phyloP scores from a whole-genome alignment of 1,140 invertebrate species.

The Drosophila repleta region DNA sequence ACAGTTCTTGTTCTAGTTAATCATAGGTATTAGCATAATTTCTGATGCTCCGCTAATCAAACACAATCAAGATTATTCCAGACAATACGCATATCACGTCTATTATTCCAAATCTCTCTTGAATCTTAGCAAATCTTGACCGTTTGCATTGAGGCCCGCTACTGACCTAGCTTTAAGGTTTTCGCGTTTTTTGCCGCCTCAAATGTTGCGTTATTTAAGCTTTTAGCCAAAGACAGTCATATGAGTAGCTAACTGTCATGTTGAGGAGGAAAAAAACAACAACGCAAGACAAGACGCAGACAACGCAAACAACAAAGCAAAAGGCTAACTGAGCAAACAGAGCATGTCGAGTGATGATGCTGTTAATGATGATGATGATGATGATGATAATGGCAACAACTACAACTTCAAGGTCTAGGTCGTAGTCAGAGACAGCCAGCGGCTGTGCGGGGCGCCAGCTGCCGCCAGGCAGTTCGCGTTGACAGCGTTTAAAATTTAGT shows the following conservation, averaged over 20 bases:
- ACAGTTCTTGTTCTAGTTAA: too few species aligned
- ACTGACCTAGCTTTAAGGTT: slow-evolving; percentile 36
- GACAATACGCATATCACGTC: too few species aligned
- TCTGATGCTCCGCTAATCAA: too few species aligned
- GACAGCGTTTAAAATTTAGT: slow-evolving; percentile 60
- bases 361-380: slow-evolving; percentile 6
- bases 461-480: slow-evolving; percentile 51
- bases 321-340: slow-evolving; percentile 53
- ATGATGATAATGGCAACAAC: slow-evolving; percentile 13
- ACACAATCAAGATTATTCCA: too few species aligned
- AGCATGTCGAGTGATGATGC: slow-evolving; percentile 42
- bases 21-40: too few species aligned
- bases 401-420: slow-evolving; percentile 70
- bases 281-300: slow-evolving; percentile 25
- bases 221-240: slow-evolving; percentile 6
- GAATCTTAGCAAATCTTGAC: slow-evolving; percentile 26
- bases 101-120: neutral
- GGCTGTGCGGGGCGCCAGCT: slow-evolving; percentile 14
- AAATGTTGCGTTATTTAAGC: slow-evolving; percentile 29
- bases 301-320: slow-evolving; percentile 41
- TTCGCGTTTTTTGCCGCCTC: slow-evolving; percentile 2
- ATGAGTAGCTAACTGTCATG: slow-evolving; percentile 25
- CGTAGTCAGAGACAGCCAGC: slow-evolving; percentile 40
- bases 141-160: slow-evolving; percentile 10
- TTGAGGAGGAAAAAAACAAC: slow-evolving; percentile 10